Percentiles rank a stretch among this genome's conserved stretches.
Evolutionary conservation across 2,113 vertebrate genomes (phyloP).

Genomic region (Aptenodytes forsteri): DNA sequence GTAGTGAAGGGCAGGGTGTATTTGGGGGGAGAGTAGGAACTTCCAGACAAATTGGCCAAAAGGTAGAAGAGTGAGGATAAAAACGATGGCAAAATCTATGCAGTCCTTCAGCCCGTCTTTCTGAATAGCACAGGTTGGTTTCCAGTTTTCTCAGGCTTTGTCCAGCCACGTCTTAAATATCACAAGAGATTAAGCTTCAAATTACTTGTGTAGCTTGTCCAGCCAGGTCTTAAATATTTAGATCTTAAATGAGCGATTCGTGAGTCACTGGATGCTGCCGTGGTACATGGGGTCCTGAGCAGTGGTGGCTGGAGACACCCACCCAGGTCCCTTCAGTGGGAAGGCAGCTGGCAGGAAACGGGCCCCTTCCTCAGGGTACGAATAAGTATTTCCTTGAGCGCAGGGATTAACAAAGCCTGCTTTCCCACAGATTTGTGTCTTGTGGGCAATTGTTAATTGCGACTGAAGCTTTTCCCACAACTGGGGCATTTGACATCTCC

Average conservation of each 20-base stretch:
- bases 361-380: conserved; percentile 21
- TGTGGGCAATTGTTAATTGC: neutral
- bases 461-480: neutral
- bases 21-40: neutral
- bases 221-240: neutral
- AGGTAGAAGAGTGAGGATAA: neutral
- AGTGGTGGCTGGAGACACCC: neutral
- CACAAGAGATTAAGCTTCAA: neutral
- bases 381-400: conserved; percentile 2
- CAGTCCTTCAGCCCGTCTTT: neutral
- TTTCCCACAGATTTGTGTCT: conserved; percentile 1
- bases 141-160: neutral
- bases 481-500: neutral
- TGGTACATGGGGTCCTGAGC: neutral
- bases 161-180: neutral
- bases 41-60: neutral
- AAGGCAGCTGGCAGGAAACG: conserved; percentile 57
- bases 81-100: neutral
- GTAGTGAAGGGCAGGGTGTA: neutral
- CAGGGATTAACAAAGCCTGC: conserved; percentile 7
- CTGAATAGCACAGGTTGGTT: neutral
- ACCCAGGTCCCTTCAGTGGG: neutral
- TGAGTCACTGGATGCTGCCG: neutral
- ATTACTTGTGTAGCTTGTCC: neutral
- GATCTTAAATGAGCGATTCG: neutral